Evolutionary conservation across 1,140 invertebrate genomes (phyloP).

Genomic region (Globodera rostochiensis): DNA sequence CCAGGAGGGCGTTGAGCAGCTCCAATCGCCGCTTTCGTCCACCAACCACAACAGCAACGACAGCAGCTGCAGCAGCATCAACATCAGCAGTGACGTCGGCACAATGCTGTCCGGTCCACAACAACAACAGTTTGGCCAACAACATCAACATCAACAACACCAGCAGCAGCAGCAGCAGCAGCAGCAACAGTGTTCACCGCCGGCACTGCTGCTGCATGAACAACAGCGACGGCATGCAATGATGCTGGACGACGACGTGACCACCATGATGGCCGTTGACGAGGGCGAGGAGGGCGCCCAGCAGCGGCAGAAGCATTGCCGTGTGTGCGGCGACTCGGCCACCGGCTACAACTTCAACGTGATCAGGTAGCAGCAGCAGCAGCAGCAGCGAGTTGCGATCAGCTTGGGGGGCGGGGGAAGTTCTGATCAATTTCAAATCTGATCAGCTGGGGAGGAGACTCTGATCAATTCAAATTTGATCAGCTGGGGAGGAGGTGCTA

Average conservation of each 20-base stretch:
- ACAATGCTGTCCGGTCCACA: neutral
- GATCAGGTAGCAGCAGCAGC: slow-evolving; percentile 55
- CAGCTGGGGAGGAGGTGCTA: too few relatives aligned
- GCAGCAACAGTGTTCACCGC: neutral
- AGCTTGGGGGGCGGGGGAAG: too few relatives aligned
- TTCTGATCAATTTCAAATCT: too few relatives aligned
- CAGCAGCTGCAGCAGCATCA: neutral
- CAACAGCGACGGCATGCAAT: neutral
- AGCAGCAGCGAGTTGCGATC: too few relatives aligned
- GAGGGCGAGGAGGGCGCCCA: slow-evolving; percentile 23
- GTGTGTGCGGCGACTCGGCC: slow-evolving; percentile 86
- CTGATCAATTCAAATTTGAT: too few relatives aligned
- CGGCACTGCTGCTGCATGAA: neutral
- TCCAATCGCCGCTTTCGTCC: neutral
- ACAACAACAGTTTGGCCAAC: neutral
- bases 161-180: neutral
- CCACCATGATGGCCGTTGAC: neutral
- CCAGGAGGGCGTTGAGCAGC: neutral
- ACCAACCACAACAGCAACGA: neutral
- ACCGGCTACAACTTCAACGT: slow-evolving; percentile 94
- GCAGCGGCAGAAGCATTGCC: slow-evolving; percentile 71
- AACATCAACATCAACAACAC: neutral
- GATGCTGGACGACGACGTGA: neutral
- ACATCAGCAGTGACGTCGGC: neutral
- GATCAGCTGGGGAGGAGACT: too few relatives aligned